A percentile compares a stretch with the other conserved stretches of the same genome.
These are phyloP conservation scores for Elephas maximus DNA, from an alignment of 2,113 vertebrate genomes.

Conservation along the genomic window DNA sequence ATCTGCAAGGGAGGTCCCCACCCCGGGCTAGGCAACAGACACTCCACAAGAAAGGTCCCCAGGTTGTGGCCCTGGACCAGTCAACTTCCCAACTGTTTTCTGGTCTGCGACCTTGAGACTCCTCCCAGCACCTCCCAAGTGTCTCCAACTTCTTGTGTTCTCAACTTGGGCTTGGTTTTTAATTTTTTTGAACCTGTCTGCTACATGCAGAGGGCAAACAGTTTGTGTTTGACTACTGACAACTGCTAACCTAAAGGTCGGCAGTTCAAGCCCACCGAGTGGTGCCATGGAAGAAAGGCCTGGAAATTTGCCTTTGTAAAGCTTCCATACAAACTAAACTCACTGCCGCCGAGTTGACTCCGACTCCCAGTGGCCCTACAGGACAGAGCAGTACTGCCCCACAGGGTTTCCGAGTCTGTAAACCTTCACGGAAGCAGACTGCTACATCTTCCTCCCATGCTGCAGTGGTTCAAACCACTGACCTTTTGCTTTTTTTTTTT, in stretches of 20 bases:
- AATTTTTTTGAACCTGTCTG: background rate
- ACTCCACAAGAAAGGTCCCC: background rate
- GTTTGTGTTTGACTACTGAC: background rate
- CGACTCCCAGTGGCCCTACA: no score
- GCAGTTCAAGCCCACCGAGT: background rate
- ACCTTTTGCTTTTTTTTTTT: no score
- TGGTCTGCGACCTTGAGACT: background rate
- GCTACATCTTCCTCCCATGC: no score
- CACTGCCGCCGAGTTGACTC: no score
- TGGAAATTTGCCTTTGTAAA: background rate
- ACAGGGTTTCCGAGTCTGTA: no score
- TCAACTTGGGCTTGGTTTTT: conserved; percentile 3
- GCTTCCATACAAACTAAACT: background rate
- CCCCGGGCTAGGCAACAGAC: background rate
- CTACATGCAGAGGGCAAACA: background rate
- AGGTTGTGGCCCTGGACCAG: background rate
- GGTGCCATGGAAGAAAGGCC: background rate
- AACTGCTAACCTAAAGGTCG: background rate
- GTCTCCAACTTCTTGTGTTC: background rate
- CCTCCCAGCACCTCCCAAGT: background rate
- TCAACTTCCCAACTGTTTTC: background rate
- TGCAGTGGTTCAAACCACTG: no score
- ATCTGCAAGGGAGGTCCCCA: background rate
- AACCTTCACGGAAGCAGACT: no score
- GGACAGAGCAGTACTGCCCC: no score